These are phyloP conservation scores for Halotydeus destructor DNA, from an alignment of 1,140 invertebrate species.

Conservation along the genomic window DNA sequence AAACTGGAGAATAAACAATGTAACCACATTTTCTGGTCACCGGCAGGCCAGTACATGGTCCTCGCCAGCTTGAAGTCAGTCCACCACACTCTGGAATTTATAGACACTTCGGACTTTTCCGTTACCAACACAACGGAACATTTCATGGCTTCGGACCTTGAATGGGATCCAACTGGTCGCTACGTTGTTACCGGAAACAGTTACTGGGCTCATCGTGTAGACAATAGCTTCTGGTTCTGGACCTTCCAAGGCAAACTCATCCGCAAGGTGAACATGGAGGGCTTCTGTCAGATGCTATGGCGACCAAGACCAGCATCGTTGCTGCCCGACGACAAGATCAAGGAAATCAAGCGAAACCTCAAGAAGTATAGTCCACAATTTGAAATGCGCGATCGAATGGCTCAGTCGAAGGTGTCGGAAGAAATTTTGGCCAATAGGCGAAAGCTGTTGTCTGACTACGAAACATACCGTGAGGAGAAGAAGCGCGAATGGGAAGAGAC, in stretches of 20 bases:
- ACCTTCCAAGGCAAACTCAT: constrained; percentile 59
- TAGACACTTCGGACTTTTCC: constrained; percentile 83
- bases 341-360: constrained; percentile 88
- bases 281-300: constrained; percentile 89
- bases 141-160: constrained; percentile 80
- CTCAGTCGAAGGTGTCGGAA: constrained; percentile 80
- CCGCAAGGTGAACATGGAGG: constrained; percentile 22
- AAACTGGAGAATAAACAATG: constrained; percentile 74
- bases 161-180: constrained; percentile 97
- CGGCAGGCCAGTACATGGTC: constrained; percentile 82
- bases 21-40: constrained; percentile 91
- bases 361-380: constrained; percentile 93
- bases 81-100: constrained; percentile 75
- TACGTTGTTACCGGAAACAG: constrained; percentile 90
- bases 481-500: neutral
- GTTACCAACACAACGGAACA: constrained; percentile 83
- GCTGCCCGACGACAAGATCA: constrained; percentile 39
- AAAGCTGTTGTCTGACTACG: constrained; percentile 64
- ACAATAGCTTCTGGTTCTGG: constrained; percentile 91
- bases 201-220: constrained; percentile 82
- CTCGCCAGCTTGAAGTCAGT: constrained; percentile 53
- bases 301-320: constrained; percentile 73
- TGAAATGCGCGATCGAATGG: constrained; percentile 82
- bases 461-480: constrained; percentile 30
- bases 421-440: constrained; percentile 85